Evolutionary conservation across 2,797 vertebrate genomes (phyloP).

Genomic region (Crenichthys baileyi): DNA sequence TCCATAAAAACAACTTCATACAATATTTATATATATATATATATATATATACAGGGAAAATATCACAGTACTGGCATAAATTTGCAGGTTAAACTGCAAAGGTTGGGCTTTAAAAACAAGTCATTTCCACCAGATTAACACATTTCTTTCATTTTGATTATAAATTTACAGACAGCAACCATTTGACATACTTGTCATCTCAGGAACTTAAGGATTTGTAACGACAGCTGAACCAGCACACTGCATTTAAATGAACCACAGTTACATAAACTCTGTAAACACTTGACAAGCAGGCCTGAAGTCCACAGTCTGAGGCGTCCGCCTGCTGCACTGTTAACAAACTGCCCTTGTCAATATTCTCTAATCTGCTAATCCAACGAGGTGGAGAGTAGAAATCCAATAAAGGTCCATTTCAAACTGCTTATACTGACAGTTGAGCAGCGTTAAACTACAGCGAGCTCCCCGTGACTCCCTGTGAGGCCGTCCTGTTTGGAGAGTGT

Average conservation of each 20-base stretch:
- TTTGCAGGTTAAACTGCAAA: background rate
- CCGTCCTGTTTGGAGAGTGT: conserved; percentile 30
- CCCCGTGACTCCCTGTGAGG: conserved; percentile 56
- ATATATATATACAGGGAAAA: conserved; percentile 31
- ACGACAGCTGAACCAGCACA: conserved; percentile 12
- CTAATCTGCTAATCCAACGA: conserved; percentile 27
- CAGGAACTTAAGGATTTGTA: conserved; percentile 12
- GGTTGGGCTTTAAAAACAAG: background rate
- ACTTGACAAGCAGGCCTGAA: conserved; percentile 21
- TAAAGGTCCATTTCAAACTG: conserved; percentile 33
- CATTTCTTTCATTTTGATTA: background rate
- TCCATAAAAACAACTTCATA: conserved; percentile 46
- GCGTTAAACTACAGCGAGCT: conserved; percentile 48
- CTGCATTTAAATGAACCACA: conserved; percentile 5
- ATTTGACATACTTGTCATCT: background rate
- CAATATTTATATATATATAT: conserved; percentile 1
- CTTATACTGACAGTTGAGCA: conserved; percentile 10
- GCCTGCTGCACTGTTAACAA: conserved; percentile 10
- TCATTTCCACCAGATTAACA: background rate
- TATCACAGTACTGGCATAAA: conserved; percentile 30
- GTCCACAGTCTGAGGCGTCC: conserved; percentile 26
- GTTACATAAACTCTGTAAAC: conserved; percentile 48
- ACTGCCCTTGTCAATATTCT: conserved; percentile 29
- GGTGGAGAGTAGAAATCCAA: conserved; percentile 30
- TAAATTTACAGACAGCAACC: background rate